Percentiles rank a stretch among this genome's conserved stretches.
phyloP scores from a whole-genome alignment of 2,113 vertebrate species.

The Sphaerodactylus townsendi region DNA sequence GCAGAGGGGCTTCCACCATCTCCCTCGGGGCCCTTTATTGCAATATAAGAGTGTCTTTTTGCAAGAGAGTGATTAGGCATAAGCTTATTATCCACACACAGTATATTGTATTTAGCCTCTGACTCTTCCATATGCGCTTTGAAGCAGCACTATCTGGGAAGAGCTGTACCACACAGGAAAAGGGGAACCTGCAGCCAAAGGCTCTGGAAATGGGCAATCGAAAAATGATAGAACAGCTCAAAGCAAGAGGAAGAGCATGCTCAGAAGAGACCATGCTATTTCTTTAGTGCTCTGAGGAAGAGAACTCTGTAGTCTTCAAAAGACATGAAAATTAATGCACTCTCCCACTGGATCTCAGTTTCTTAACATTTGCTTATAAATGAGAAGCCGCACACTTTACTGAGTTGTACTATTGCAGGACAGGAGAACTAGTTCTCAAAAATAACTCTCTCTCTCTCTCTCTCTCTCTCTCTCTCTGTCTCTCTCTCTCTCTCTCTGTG shows the following conservation, averaged over 20 bases:
- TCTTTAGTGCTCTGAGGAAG: not conserved
- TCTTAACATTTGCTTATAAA: not conserved
- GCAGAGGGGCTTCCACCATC: conserved; percentile 63
- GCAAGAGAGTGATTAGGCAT: not conserved
- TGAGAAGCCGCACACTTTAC: not conserved
- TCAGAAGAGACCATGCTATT: not conserved
- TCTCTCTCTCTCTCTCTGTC: no score
- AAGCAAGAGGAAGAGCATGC: not conserved
- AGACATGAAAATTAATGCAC: not conserved
- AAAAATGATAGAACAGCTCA: not conserved
- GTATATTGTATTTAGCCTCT: not conserved
- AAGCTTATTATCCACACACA: not conserved
- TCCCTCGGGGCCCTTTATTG: conserved; percentile 58
- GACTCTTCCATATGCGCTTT: not conserved
- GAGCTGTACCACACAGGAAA: not conserved
- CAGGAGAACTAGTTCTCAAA: not conserved
- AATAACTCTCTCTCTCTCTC: not conserved
- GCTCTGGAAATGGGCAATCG: not conserved
- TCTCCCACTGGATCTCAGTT: not conserved
- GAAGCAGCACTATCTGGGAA: not conserved
- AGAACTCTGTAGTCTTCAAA: not conserved
- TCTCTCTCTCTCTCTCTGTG: no score
- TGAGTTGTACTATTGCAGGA: not conserved
- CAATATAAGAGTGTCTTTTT: conserved; percentile 48
- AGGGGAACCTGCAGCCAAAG: not conserved